Evolutionary conservation across 92 coral and sea anemone genomes (phyloP).

Genomic region (Galaxea fascicularis): DNA sequence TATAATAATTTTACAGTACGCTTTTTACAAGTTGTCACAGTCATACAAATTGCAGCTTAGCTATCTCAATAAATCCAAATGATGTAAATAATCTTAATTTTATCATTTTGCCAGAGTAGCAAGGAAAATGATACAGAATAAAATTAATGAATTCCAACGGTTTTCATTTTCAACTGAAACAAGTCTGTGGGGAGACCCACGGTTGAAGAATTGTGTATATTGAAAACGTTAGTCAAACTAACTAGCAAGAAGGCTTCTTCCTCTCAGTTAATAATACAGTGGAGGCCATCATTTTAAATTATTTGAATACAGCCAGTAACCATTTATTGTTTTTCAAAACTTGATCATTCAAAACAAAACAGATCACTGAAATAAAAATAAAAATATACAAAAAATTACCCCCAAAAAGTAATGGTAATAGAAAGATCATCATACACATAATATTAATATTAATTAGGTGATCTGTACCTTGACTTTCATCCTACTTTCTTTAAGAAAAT

Average conservation of each 20-base stretch:
- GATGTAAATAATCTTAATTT: background rate
- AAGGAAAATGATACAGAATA: background rate
- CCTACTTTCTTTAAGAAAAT: no score
- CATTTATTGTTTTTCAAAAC: background rate
- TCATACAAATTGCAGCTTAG: background rate
- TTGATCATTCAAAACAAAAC: background rate
- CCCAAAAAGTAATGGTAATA: no score
- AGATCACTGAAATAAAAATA: background rate
- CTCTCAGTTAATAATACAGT: no score
- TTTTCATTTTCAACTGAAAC: background rate
- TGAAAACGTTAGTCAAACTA: background rate
- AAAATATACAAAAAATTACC: background rate
- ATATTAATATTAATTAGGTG: no score
- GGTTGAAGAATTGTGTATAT: background rate
- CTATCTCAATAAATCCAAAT: background rate
- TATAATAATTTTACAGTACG: background rate
- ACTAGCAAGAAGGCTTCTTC: no score
- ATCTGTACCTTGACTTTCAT: no score
- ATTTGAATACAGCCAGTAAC: no score
- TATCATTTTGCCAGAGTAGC: background rate
- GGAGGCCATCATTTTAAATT: no score
- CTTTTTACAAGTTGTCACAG: conserved; percentile 3
- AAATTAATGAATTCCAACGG: no score
- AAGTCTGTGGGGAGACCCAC: background rate
- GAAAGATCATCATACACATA: no score